phyloP scores from a whole-genome alignment of 2,797 vertebrate genomes.

The Salarias fasciatus region DNA sequence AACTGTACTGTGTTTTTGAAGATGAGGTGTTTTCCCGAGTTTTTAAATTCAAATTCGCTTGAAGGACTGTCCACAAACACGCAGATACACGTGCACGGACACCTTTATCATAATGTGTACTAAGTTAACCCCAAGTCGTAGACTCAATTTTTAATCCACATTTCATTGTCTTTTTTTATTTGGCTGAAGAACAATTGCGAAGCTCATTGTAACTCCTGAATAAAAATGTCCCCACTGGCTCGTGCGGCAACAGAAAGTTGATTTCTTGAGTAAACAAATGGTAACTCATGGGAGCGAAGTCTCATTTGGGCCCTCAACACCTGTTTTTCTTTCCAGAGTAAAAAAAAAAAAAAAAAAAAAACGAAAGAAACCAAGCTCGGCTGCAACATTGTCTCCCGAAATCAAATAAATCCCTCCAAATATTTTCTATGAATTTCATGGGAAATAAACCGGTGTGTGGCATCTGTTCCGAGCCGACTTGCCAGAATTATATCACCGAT shows the following conservation, averaged over 20 bases:
- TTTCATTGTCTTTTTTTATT: no score
- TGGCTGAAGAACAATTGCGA: conserved; percentile 42
- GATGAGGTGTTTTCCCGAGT: no score
- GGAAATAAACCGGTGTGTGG: conserved; percentile 69
- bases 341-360: conserved; percentile 27
- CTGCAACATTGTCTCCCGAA: conserved; percentile 56
- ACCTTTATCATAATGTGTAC: no score
- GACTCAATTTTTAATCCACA: no score
- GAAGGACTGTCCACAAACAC: no score
- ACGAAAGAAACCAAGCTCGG: conserved; percentile 13
- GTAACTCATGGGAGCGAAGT: conserved; percentile 39
- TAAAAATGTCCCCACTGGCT: conserved; percentile 33
- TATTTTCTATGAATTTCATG: conserved; percentile 59
- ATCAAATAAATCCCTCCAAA: conserved; percentile 58
- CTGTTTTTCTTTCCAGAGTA: conserved; percentile 59
- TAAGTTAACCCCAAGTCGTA: no score
- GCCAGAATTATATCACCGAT: conserved; percentile 60
- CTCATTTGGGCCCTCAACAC: conserved; percentile 61
- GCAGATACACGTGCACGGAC: no score
- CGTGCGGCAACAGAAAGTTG: conserved; percentile 42
- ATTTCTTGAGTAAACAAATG: conserved; percentile 46
- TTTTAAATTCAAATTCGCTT: no score
- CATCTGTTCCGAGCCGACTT: conserved; percentile 74
- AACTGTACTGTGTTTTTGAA: no score
- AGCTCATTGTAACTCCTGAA: conserved; percentile 32